Conservation (phyloP, 2,797 vertebrate species). For the Falco columbarius region DNA sequence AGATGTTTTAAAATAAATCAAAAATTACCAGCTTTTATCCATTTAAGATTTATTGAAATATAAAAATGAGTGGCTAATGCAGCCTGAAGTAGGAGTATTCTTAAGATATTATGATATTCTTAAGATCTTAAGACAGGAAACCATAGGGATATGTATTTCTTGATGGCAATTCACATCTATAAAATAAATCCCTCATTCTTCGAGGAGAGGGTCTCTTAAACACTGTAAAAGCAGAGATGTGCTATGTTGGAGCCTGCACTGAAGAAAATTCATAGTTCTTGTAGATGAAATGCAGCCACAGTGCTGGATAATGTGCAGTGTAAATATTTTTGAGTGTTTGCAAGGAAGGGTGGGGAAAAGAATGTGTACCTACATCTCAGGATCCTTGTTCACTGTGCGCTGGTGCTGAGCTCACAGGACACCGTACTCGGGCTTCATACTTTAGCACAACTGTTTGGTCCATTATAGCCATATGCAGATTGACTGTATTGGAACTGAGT, state of each 20-base stretch:
- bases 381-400: background rate
- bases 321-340: background rate
- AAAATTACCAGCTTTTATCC: background rate
- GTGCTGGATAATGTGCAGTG: background rate
- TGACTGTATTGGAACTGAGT: background rate
- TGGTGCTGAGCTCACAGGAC: background rate
- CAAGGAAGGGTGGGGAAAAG: background rate
- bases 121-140: background rate
- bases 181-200: background rate
- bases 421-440: background rate
- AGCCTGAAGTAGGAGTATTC: background rate
- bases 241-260: background rate
- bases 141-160: background rate
- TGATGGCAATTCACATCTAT: background rate
- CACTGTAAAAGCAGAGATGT: background rate
- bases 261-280: background rate
- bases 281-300: background rate
- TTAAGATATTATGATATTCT: background rate
- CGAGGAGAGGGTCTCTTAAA: background rate
- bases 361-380: background rate
- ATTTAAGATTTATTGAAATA: background rate
- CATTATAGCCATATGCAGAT: rapidly evolving
- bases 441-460: background rate
- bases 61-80: background rate
- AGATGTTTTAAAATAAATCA: conserved; percentile 1